Evolutionary conservation across 1,140 invertebrate species (phyloP).

Genomic region (Monochamus saltuarius): DNA sequence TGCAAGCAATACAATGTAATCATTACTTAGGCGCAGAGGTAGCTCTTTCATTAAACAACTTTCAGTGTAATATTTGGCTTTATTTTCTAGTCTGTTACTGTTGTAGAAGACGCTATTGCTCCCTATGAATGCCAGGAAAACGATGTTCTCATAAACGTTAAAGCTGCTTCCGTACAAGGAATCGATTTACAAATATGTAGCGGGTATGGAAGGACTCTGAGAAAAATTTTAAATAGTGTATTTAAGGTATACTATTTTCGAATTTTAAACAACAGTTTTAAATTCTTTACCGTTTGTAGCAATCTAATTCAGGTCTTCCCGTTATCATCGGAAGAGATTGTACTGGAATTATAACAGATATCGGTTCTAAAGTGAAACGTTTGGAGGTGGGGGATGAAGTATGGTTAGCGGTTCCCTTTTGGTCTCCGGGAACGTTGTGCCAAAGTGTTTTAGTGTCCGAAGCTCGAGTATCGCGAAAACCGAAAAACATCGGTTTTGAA

Average conservation of each 20-base stretch:
- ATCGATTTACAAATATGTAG: conserved; percentile 65
- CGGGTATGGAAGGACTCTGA: conserved; percentile 62
- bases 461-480: conserved; percentile 63
- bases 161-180: conserved; percentile 63
- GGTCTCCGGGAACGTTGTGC: conserved; percentile 61
- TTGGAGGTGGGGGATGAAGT: conserved; percentile 69
- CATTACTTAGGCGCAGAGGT: conserved; percentile 59
- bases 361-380: conserved; percentile 60
- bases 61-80: conserved; percentile 15
- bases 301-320: conserved; percentile 57
- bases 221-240: conserved; percentile 57
- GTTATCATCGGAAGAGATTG: conserved; percentile 70
- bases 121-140: conserved; percentile 59
- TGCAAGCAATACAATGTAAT: conserved; percentile 59
- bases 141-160: conserved; percentile 67
- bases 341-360: conserved; percentile 65
- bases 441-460: conserved; percentile 64
- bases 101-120: conserved; percentile 60
- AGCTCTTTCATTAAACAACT: conserved; percentile 26
- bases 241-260: conserved; percentile 57
- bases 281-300: conserved; percentile 47
- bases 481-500: conserved; percentile 65
- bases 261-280: background rate
- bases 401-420: conserved; percentile 61
- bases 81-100: conserved; percentile 54